These are phyloP conservation scores for Archilochus colubris DNA, from an alignment of 2,113 vertebrate species.

Conservation along the genomic window DNA sequence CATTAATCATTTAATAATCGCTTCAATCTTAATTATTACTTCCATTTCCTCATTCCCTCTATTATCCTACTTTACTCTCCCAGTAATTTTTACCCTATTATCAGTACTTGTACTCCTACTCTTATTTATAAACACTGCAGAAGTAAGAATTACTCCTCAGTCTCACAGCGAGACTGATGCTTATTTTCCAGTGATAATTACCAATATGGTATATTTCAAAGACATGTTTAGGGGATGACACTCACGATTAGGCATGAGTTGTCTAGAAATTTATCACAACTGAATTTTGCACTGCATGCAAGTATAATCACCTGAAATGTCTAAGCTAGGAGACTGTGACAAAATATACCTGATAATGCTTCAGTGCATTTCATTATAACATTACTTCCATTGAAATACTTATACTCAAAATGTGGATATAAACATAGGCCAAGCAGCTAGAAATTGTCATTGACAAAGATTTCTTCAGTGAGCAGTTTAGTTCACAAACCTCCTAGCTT, in stretches of 20 bases:
- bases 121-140: no score
- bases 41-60: background rate
- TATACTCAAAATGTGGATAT: background rate
- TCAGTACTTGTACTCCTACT: no score
- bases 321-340: background rate
- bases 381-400: background rate
- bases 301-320: background rate
- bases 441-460: background rate
- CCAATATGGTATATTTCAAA: background rate
- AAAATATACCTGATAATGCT: background rate
- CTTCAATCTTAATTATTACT: background rate
- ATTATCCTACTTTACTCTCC: background rate
- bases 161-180: background rate
- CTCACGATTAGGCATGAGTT: background rate
- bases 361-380: background rate
- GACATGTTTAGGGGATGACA: background rate
- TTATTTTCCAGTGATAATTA: background rate
- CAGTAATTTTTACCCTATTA: background rate
- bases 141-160: background rate
- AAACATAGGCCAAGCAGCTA: background rate
- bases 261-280: background rate
- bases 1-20: background rate
- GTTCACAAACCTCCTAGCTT: background rate
- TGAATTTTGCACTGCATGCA: background rate
- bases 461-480: background rate